These are phyloP conservation scores for Thunnus thynnus DNA, from an alignment of 2,113 vertebrate species.

Conservation along the genomic window DNA sequence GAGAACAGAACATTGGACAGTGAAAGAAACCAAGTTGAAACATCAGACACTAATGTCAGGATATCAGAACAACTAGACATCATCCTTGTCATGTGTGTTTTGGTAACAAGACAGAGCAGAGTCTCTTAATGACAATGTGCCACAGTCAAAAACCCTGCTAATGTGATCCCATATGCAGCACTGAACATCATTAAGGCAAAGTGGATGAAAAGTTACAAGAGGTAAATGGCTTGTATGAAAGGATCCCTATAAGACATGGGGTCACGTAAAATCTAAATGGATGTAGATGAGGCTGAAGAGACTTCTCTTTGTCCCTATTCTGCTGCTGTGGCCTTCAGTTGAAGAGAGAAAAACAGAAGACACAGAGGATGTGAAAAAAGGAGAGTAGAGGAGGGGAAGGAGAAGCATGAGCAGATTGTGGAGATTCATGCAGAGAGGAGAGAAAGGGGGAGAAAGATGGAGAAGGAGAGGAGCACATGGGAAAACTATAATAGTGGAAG, in stretches of 20 bases:
- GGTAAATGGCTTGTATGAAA: conserved; percentile 52
- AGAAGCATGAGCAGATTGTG: not conserved
- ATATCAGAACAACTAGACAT: conserved; percentile 40
- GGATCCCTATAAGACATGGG: conserved; percentile 14
- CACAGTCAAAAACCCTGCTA: conserved; percentile 20
- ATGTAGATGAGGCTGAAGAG: conserved; percentile 27
- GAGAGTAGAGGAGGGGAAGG: not conserved
- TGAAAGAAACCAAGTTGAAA: conserved; percentile 24
- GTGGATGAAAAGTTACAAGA: conserved; percentile 46
- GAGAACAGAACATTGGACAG: conserved; percentile 46
- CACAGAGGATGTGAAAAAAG: not conserved
- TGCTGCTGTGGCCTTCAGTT: conserved; percentile 47
- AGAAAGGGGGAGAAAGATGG: not conserved
- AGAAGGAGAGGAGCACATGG: not conserved
- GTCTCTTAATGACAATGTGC: conserved; percentile 52
- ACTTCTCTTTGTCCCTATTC: conserved; percentile 37
- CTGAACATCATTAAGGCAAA: conserved; percentile 40
- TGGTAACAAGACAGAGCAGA: conserved; percentile 43
- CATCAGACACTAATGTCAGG: conserved; percentile 26
- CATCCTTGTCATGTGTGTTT: conserved; percentile 55
- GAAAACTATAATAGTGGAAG: not conserved
- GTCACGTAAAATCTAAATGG: conserved; percentile 61
- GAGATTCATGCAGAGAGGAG: not conserved
- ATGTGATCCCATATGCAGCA: conserved; percentile 32
- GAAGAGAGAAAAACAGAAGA: conserved; percentile 36